Evolutionary conservation across 2,888 invertebrate genomes (phyloP).

Genomic region (Portevinia maculata): DNA sequence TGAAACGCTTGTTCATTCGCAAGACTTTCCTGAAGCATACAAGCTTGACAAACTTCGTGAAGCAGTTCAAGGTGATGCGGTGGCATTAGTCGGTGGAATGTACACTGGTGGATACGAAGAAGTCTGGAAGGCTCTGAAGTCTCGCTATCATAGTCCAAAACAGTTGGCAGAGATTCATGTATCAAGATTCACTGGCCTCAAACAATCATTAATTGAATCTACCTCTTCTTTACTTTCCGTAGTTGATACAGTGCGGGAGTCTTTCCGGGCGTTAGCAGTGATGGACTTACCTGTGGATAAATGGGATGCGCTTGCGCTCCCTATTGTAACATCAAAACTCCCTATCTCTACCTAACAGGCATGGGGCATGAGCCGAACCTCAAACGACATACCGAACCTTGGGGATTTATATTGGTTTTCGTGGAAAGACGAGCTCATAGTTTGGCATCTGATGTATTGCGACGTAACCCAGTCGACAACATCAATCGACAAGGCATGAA

Average conservation of each 20-base stretch:
- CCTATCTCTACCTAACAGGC: constrained; percentile 26
- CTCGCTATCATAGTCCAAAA: constrained; percentile 39
- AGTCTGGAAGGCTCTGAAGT: constrained; percentile 43
- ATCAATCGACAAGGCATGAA: not conserved
- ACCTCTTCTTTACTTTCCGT: constrained; percentile 30
- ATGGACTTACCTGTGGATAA: constrained; percentile 54
- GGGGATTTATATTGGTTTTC: constrained; percentile 19
- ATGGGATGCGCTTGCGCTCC: constrained; percentile 54
- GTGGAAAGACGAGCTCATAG: constrained; percentile 48
- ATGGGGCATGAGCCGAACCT: constrained; percentile 33
- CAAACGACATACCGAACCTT: constrained; percentile 34
- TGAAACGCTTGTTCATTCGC: constrained; percentile 40
- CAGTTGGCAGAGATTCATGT: constrained; percentile 55
- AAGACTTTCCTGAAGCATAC: constrained; percentile 42
- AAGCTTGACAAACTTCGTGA: constrained; percentile 49
- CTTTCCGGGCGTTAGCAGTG: constrained; percentile 43
- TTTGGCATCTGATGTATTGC: constrained; percentile 27
- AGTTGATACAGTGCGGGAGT: constrained; percentile 49
- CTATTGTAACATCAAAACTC: constrained; percentile 35
- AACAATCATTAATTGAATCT: constrained; percentile 12
- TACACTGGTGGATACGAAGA: constrained; percentile 37
- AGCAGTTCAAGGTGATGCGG: constrained; percentile 45
- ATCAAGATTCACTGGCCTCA: constrained; percentile 38
- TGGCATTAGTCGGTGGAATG: constrained; percentile 34
- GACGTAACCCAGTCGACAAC: constrained; percentile 5